Percentiles rank a stretch among this genome's conserved stretches.
These are phyloP conservation scores for Matsumyia berberina DNA, from an alignment of 2,888 invertebrate genomes.

Conservation along the genomic window DNA sequence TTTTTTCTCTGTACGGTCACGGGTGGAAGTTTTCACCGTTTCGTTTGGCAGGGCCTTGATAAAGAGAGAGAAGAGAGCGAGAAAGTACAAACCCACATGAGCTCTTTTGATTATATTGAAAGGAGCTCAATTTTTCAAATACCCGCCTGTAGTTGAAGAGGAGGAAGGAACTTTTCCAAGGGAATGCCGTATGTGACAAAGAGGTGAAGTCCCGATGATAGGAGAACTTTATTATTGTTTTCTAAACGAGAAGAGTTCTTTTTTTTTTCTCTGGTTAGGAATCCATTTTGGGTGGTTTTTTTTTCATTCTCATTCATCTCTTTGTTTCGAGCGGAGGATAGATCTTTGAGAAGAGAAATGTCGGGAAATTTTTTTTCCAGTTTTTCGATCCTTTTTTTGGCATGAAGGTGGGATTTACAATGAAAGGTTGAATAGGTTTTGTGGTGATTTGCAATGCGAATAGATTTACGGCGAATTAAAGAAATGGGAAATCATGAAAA, in stretches of 20 bases:
- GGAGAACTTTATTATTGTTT: conserved; percentile 45
- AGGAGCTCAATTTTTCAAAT: conserved; percentile 58
- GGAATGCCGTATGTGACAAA: conserved; percentile 22
- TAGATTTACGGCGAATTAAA: conserved; percentile 14
- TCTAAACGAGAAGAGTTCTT: conserved; percentile 9
- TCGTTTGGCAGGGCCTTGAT: conserved; percentile 33
- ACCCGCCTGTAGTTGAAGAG: not conserved
- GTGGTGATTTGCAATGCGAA: conserved; percentile 43
- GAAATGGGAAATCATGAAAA: too few relatives aligned
- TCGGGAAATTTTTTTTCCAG: not conserved
- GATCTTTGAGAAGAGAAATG: conserved; percentile 15
- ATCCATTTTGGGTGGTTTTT: conserved; percentile 12
- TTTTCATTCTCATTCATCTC: conserved; percentile 14
- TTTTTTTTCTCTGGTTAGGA: not conserved
- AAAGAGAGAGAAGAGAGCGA: not conserved
- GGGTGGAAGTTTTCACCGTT: not conserved
- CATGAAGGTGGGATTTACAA: conserved; percentile 10
- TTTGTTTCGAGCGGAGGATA: conserved; percentile 7
- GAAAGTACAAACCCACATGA: conserved; percentile 34
- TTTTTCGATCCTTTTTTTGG: not conserved
- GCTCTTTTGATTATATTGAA: conserved; percentile 52
- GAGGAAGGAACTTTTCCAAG: conserved; percentile 6
- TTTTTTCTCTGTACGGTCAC: not conserved
- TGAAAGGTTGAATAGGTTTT: conserved; percentile 44
- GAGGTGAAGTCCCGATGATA: conserved; percentile 32